Evolutionary conservation across 2,888 invertebrate genomes (phyloP), one percentile per base, ranked within the genome.

Genomic region (Epiblema foenella): DNA sequence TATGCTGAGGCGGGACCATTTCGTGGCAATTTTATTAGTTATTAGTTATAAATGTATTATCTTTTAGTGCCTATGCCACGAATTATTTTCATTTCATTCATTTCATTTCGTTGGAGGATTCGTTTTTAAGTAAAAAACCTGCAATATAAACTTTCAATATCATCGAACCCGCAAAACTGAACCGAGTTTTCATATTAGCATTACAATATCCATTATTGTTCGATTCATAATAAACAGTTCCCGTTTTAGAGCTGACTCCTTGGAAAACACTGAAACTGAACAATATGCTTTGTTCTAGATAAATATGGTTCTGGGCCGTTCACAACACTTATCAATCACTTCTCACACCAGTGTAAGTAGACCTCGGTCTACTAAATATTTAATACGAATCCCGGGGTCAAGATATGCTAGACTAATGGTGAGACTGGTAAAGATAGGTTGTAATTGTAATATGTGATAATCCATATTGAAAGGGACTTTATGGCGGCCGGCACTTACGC

Each of bases 261-360:
- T 63, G 37, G 63, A 56, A 62, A 60, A 62, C 33, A n/a, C 49
- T 63, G 37, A 63, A 69, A 57, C 56, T 63, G 68, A 68, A 68
- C 60, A 68, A 68, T 68, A 67, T 52, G 69, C 63, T 69, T 69
- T 69, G 69, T 69, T 69, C 63, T 63, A 63, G 57, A 69, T 63
- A 60, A 60, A 68, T 68, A 68, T 51, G 68, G 58, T 17, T 46
- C 29, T 17, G 57, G 60, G 15, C 52, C 7, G 20, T 54, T 54
- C 24, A 46, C 46, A 46, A 46, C n/a, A 7, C 15, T 46, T 46
- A 46, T 12, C 46, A 1, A 1, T 12, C 46, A n/a, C 42, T 42
- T 8, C 2, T 46, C 8, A 46, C n/a, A 46, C 46, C 46, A 46
- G 46, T 46, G 12, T n/a, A 46, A n/a, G 42, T 33, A 24, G 33